Conservation (phyloP, 2,113 vertebrate species). For the Scophthalmus maximus region DNA sequence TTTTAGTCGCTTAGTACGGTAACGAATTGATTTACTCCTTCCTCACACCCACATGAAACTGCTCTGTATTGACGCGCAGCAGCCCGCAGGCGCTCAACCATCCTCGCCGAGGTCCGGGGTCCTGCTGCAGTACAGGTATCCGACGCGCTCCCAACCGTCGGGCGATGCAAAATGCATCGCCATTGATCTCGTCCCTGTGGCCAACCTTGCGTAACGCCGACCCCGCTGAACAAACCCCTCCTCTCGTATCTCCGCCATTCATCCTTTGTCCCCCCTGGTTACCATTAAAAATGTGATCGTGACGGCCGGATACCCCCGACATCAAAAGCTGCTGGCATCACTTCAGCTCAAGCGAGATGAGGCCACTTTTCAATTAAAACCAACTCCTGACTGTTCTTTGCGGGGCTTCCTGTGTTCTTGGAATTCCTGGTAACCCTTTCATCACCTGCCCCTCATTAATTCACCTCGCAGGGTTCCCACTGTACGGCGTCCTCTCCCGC, state of each 20-base stretch:
- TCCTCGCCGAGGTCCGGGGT: constrained; percentile 4
- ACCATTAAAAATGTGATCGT: constrained; percentile 70
- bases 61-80: constrained; percentile 8
- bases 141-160: constrained; percentile 36
- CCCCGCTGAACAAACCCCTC: constrained; percentile 46
- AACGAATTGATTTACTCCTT: too few relatives aligned
- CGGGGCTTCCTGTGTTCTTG: constrained; percentile 19
- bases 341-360: constrained; percentile 37
- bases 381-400: constrained; percentile 56
- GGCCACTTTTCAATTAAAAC: constrained; percentile 75
- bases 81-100: constrained; percentile 1
- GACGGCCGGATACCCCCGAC: constrained; percentile 44
- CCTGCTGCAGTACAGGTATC: constrained; percentile 26
- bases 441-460: constrained; percentile 65
- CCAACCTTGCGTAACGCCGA: constrained; percentile 51
- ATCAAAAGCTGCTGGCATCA: constrained; percentile 60
- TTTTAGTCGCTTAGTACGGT: too few relatives aligned
- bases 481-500: constrained; percentile 1
- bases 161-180: constrained; percentile 64
- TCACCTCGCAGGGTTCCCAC: constrained; percentile 37
- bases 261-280: constrained; percentile 50
- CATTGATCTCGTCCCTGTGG: constrained; percentile 46
- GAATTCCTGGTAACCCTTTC: constrained; percentile 61
- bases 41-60: too few relatives aligned
- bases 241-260: constrained; percentile 55